Base-by-base conservation (phyloP, 2,797 vertebrate genomes). In the Gymnopithys bicolor region DNA sequence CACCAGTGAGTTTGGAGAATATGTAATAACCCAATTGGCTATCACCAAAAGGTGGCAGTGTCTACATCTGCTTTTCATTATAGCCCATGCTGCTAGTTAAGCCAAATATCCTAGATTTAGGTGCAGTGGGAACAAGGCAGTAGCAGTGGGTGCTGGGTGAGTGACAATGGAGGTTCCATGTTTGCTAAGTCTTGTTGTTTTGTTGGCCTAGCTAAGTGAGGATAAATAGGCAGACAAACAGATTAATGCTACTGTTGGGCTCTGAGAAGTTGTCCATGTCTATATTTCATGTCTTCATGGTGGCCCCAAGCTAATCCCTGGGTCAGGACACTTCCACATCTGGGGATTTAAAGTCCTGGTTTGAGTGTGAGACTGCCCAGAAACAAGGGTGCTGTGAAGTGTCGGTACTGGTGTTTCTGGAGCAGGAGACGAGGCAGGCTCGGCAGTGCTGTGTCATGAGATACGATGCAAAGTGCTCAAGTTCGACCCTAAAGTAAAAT, bases 21-120 rank as follows among this genome's bases (percentile, higher is more conserved):
- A 15, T 32, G 28, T 53, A 49, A 80, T 48, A 79, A 78, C 68
- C 93, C 82, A 68, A 4, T 75, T 87, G 71, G 75, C 33, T 92
- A 32, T 63, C 87, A 51, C 94, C 96, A 96, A 97, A 91, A 96
- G 93, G 89, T 94, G 95, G 93, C 94, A 95, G 94, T 87, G 89
- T 92, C 68, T 89, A 64, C 89, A 94, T 94, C 90, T 89, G 92
- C 84, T 95, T 94, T 74, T 91, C 13, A 6, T 93, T 90, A 84
- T 1, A 81, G 35, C 37, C 76, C 46, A 3, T 10, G 60, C 33
- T 80, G 75, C 21, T 52, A 22, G 41, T 79, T 67, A 89, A 84
- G 18, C 66, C 82, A 77, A 78, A 64, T 25, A 55, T 10, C 23
- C n/a, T 23, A 24, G 45, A 46, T 56, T 79, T 77, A 52, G 77